phyloP scores from a whole-genome alignment of 2,888 invertebrate species.

The Eilema depressum region DNA sequence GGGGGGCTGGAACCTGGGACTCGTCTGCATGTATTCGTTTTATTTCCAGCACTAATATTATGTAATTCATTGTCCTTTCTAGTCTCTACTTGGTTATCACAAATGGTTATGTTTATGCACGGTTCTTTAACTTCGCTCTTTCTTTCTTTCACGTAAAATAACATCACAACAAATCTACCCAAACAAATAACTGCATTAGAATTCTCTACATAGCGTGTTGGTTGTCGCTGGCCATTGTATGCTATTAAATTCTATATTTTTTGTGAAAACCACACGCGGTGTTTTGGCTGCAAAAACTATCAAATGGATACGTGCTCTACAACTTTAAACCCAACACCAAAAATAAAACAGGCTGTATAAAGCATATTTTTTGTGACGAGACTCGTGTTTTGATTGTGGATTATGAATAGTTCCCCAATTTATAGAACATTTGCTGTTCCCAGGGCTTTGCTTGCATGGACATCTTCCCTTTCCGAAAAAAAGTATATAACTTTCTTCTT shows the following conservation, averaged over 20 bases:
- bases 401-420: neutral
- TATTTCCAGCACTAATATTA: too few relatives aligned
- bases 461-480: too few relatives aligned
- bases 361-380: too few relatives aligned
- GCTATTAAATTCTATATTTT: constrained; percentile 8
- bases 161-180: neutral
- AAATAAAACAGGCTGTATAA: neutral
- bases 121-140: too few relatives aligned
- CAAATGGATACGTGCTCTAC: constrained; percentile 13
- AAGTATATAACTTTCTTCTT: too few relatives aligned
- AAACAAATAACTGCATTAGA: neutral
- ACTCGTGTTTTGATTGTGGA: neutral
- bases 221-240: neutral
- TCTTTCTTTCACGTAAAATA: neutral
- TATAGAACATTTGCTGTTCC: neutral
- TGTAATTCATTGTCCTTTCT: too few relatives aligned
- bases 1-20: too few relatives aligned
- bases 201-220: neutral
- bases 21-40: too few relatives aligned
- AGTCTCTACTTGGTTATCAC: too few relatives aligned
- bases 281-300: neutral
- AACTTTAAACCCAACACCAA: neutral
- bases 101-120: too few relatives aligned
- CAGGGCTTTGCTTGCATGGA: neutral
- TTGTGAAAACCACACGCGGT: neutral